These are phyloP conservation scores for Apostichopus parvimensis DNA, from an alignment of 35 echinoderm and acorn worm species.

Conservation along the genomic window DNA sequence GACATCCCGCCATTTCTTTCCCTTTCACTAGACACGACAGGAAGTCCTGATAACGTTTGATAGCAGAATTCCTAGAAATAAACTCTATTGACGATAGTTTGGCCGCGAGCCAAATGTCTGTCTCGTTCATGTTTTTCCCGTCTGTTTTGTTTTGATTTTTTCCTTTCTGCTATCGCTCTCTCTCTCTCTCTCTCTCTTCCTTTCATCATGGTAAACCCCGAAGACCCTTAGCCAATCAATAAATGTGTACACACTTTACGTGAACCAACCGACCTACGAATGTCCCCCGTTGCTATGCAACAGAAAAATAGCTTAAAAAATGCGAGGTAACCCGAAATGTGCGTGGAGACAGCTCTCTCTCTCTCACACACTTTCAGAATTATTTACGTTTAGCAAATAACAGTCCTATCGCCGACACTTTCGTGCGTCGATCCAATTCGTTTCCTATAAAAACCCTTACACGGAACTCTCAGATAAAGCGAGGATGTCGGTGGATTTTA, in stretches of 20 bases:
- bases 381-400: not conserved
- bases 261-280: constrained; percentile 20
- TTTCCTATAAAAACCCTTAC: not conserved
- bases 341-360: not conserved
- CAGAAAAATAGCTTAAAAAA: not conserved
- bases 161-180: not conserved
- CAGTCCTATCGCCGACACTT: not conserved
- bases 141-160: not conserved
- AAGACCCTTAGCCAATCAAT: not conserved
- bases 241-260: not conserved
- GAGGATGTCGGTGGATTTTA: not conserved
- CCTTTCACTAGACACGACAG: not conserved
- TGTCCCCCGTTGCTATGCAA: constrained; percentile 17
- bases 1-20: not conserved
- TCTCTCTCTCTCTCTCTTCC: too few species aligned
- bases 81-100: not conserved
- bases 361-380: too few species aligned
- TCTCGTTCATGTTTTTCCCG: not conserved
- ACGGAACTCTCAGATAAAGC: not conserved
- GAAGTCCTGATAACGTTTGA: not conserved
- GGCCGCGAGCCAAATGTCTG: constrained; percentile 19
- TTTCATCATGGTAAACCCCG: too few species aligned
- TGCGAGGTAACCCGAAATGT: not conserved
- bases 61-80: not conserved
- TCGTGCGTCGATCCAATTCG: not conserved